phyloP scores from a whole-genome alignment of 1,140 invertebrate species.

The Penaeus chinensis region DNA sequence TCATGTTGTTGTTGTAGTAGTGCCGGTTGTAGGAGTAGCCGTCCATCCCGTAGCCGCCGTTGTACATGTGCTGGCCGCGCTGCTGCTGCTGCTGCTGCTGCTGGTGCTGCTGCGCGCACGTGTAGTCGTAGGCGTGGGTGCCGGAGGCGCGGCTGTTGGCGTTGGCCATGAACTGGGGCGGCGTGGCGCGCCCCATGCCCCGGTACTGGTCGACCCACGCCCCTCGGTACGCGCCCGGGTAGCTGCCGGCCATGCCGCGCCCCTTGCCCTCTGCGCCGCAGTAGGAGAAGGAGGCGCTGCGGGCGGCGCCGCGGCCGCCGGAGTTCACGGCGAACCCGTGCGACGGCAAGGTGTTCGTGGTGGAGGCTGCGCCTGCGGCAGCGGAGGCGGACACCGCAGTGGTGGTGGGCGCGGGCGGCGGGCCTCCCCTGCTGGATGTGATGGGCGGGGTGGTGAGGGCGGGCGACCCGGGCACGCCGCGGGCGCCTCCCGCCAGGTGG shows the following conservation, averaged over 20 bases:
- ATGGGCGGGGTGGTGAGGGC: slow-evolving; percentile 45
- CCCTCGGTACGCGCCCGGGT: slow-evolving; percentile 52
- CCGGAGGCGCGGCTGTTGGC: slow-evolving; percentile 39
- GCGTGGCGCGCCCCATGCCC: slow-evolving; percentile 59
- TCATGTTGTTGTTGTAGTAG: slow-evolving; percentile 64
- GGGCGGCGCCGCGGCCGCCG: slow-evolving; percentile 42
- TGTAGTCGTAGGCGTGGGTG: slow-evolving; percentile 59
- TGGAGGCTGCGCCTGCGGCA: slow-evolving; percentile 22
- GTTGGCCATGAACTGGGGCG: slow-evolving; percentile 62
- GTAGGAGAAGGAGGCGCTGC: slow-evolving; percentile 44
- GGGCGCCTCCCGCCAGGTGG: slow-evolving; percentile 67
- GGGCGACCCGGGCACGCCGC: slow-evolving; percentile 71
- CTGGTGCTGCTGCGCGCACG: slow-evolving; percentile 48
- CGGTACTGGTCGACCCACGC: slow-evolving; percentile 54
- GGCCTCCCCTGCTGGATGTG: slow-evolving; percentile 48
- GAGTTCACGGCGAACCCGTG: slow-evolving; percentile 35
- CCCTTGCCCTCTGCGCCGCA: slow-evolving; percentile 48
- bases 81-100: slow-evolving; percentile 73
- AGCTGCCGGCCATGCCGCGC: slow-evolving; percentile 38
- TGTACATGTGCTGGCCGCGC: slow-evolving; percentile 69
- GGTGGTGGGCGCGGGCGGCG: slow-evolving; percentile 53
- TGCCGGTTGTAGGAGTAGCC: slow-evolving; percentile 63
- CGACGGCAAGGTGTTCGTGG: slow-evolving; percentile 36
- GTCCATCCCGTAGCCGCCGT: slow-evolving; percentile 60
- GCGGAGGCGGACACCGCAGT: background rate